Evolutionary conservation across 2,888 invertebrate genomes (phyloP).

Genomic region (Diarsia dahlii): DNA sequence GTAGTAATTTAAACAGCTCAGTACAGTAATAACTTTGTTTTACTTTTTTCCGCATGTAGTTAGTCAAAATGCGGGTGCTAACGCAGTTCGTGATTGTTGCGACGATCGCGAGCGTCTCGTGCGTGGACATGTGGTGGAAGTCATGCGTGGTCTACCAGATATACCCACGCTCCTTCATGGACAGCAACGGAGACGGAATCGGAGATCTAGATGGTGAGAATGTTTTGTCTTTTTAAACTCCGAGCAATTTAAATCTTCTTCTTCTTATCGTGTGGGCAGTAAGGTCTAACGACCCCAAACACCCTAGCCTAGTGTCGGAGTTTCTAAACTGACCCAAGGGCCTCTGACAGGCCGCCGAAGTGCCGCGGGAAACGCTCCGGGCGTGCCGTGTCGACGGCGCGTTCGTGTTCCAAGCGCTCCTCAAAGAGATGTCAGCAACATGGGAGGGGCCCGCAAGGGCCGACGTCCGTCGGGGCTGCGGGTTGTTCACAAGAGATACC

Average conservation of each 20-base stretch:
- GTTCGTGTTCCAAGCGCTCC: too few species aligned
- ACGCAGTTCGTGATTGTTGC: conserved; percentile 34
- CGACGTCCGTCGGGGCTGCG: too few species aligned
- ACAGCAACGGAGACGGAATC: conserved; percentile 93
- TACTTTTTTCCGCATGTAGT: neutral
- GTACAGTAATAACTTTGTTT: neutral
- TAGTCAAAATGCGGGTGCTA: conserved; percentile 39
- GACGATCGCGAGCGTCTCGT: conserved; percentile 21
- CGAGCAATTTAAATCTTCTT: neutral
- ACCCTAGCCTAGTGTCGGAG: too few species aligned
- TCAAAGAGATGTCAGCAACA: too few species aligned
- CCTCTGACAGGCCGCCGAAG: too few species aligned
- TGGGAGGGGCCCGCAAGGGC: too few species aligned
- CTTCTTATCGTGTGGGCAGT: too few species aligned
- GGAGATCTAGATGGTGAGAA: conserved; percentile 94
- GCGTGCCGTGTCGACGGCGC: too few species aligned
- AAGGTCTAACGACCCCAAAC: too few species aligned
- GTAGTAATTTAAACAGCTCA: neutral
- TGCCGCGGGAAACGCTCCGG: too few species aligned
- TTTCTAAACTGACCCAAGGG: too few species aligned
- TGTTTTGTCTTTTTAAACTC: neutral
- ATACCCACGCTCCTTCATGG: conserved; percentile 94
- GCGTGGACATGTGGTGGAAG: conserved; percentile 92
- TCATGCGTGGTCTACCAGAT: conserved; percentile 94
- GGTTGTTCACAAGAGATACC: too few species aligned